A percentile compares a stretch with the other conserved stretches of the same genome.
Evolutionary conservation across 2,113 vertebrate genomes (phyloP).

Genomic region (Nyctibius bracteatus): DNA sequence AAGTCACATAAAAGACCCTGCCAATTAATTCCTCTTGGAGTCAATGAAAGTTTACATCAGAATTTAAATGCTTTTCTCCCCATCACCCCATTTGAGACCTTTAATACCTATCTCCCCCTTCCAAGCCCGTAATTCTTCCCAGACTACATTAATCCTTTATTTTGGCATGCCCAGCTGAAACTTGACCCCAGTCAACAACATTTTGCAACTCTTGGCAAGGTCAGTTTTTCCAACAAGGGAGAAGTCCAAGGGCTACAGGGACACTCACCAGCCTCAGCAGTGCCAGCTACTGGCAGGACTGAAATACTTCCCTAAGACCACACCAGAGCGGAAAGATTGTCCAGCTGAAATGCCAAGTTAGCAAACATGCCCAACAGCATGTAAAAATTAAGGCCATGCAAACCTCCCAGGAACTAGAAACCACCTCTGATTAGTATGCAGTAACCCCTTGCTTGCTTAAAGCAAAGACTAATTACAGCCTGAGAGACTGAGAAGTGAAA

Average conservation of each 20-base stretch:
- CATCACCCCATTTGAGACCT: neutral
- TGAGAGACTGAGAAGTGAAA: neutral
- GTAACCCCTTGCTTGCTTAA: neutral
- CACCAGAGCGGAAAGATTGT: neutral
- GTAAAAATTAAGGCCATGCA: neutral
- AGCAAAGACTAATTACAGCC: neutral
- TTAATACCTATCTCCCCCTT: neutral
- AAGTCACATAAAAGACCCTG: neutral
- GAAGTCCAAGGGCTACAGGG: neutral
- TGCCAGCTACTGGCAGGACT: neutral
- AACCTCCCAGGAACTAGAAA: neutral
- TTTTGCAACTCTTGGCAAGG: neutral
- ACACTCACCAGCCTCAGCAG: neutral
- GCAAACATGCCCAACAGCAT: neutral
- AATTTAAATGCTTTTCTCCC: neutral
- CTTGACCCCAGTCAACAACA: neutral
- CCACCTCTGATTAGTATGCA: neutral
- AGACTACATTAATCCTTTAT: neutral
- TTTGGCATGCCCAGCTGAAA: neutral
- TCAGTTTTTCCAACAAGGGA: neutral
- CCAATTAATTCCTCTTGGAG: slow-evolving; percentile 15
- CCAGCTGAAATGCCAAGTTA: neutral
- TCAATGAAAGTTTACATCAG: slow-evolving; percentile 31
- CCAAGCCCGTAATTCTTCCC: neutral
- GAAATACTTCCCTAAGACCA: neutral